phyloP scores from a whole-genome alignment of 2,888 invertebrate genomes.

The Drosophila mimica region DNA sequence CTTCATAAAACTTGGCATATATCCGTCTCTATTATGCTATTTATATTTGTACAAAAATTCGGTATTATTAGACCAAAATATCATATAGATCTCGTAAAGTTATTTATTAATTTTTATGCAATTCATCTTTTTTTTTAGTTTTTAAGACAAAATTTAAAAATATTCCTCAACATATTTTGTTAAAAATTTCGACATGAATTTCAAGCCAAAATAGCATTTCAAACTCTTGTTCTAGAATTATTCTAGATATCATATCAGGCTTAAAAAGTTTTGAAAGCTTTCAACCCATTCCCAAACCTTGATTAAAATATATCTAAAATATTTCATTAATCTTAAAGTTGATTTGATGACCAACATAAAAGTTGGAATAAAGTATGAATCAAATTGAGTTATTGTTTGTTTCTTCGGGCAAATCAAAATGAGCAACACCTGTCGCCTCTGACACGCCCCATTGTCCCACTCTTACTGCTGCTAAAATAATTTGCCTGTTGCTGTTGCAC shows the following conservation, averaged over 20 bases:
- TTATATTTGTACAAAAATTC: too few species aligned
- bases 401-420: conserved; percentile 2
- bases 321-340: not conserved
- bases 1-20: not conserved
- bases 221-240: not conserved
- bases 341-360: not conserved
- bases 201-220: too few species aligned
- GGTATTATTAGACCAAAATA: not conserved
- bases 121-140: not conserved
- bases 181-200: not conserved
- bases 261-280: not conserved
- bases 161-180: too few species aligned
- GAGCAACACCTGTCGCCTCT: conserved; percentile 59
- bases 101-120: not conserved
- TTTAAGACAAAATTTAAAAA: too few species aligned
- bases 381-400: not conserved
- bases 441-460: conserved; percentile 4
- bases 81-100: too few species aligned
- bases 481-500: conserved; percentile 5
- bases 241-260: not conserved
- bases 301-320: not conserved
- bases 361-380: not conserved
- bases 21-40: too few species aligned
- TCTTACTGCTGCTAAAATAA: not conserved
- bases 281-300: not conserved